A percentile compares a stretch with the other conserved stretches of the same genome.
phyloP scores from a whole-genome alignment of 2,797 vertebrate genomes.

The Channa striata region DNA sequence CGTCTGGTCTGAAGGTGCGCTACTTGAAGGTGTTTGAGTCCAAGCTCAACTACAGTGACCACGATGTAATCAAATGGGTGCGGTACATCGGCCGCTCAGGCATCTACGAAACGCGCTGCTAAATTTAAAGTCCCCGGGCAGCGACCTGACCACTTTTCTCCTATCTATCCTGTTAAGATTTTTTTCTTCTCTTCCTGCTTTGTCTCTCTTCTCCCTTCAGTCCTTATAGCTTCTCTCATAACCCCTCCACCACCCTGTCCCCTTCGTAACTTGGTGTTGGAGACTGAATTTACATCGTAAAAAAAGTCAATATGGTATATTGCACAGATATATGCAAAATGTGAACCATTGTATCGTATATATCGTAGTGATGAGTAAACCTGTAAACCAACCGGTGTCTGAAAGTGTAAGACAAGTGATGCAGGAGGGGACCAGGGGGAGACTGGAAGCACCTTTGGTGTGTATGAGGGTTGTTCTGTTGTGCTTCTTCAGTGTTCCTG shows the following conservation, averaged over 20 bases:
- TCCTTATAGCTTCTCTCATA: slow-evolving; percentile 64
- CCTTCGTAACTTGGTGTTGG: slow-evolving; percentile 76
- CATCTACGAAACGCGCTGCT: slow-evolving; percentile 99
- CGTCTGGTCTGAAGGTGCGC: slow-evolving; percentile 99
- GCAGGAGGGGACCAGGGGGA: slow-evolving; percentile 65
- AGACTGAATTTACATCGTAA: slow-evolving; percentile 76
- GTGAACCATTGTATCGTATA: slow-evolving; percentile 83
- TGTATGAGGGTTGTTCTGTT: slow-evolving; percentile 41
- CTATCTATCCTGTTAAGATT: slow-evolving; percentile 59
- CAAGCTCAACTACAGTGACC: slow-evolving; percentile 99
- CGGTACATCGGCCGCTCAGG: slow-evolving; percentile 98
- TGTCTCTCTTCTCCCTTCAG: slow-evolving; percentile 46
- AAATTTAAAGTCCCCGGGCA: slow-evolving; percentile 69
- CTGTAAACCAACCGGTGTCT: slow-evolving; percentile 74
- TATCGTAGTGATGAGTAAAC: slow-evolving; percentile 81
- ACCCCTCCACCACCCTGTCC: slow-evolving; percentile 35
- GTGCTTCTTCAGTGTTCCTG: slow-evolving; percentile 70
- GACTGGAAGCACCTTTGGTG: slow-evolving; percentile 33
- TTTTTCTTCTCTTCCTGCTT: slow-evolving; percentile 52
- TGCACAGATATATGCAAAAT: slow-evolving; percentile 85
- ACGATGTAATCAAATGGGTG: slow-evolving; percentile 99
- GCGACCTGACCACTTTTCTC: slow-evolving; percentile 69
- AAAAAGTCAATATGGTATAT: slow-evolving; percentile 76
- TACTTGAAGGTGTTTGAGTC: slow-evolving; percentile 99
- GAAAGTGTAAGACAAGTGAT: slow-evolving; percentile 60